phyloP scores from a whole-genome alignment of 2,888 invertebrate genomes.

The Malachius bipustulatus region DNA sequence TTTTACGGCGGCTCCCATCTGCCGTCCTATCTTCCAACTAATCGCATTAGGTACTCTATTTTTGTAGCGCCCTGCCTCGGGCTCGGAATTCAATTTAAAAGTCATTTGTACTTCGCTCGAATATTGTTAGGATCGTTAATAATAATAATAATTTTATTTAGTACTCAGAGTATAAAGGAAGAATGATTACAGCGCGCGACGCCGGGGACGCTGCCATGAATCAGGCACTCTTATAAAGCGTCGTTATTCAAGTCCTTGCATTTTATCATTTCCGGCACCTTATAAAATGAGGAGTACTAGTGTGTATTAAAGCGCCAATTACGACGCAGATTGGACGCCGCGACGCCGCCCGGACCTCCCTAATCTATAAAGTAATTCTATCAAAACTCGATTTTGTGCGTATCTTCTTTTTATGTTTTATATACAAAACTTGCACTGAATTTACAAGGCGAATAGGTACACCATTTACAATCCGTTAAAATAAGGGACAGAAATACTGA shows the following conservation, averaged over 20 bases:
- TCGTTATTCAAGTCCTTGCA: conserved; percentile 27
- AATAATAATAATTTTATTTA: conserved; percentile 39
- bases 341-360: too few species aligned
- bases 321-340: conserved; percentile 1
- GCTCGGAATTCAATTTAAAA: conserved; percentile 53
- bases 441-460: too few species aligned
- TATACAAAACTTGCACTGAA: too few species aligned
- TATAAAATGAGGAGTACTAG: conserved; percentile 19
- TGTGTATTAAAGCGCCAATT: background rate
- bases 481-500: too few species aligned
- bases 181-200: conserved; percentile 28
- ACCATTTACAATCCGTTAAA: too few species aligned
- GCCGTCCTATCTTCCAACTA: conserved; percentile 42
- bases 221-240: conserved; percentile 27
- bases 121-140: conserved; percentile 39
- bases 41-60: conserved; percentile 55
- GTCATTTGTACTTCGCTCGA: conserved; percentile 48
- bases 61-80: conserved; percentile 40
- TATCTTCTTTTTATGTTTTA: too few species aligned
- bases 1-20: conserved; percentile 38
- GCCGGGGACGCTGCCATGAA: conserved; percentile 28
- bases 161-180: conserved; percentile 31
- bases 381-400: too few species aligned
- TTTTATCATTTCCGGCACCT: conserved; percentile 31
- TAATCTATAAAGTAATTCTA: too few species aligned